phyloP scores from a whole-genome alignment of 2,888 invertebrate species.

The Volucella inanis region DNA sequence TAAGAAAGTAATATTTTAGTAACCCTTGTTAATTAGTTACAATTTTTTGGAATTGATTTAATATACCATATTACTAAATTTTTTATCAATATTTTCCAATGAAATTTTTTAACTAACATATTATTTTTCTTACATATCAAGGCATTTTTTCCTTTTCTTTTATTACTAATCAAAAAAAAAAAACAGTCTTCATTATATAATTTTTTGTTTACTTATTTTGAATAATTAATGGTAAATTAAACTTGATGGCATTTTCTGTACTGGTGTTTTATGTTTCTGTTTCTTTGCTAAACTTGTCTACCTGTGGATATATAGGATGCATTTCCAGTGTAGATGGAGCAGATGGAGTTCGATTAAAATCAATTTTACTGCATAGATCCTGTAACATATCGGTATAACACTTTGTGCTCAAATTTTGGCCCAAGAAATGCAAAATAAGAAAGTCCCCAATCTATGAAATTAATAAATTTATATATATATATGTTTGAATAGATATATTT shows the following conservation, averaged over 20 bases:
- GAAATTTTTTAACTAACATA: conserved; percentile 7
- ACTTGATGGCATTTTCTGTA: conserved; percentile 14
- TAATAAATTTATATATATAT: conserved; percentile 25
- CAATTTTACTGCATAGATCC: conserved; percentile 84
- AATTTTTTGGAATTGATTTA: neutral
- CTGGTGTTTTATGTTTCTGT: conserved; percentile 88
- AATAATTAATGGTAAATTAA: conserved; percentile 29
- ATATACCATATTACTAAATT: conserved; percentile 7
- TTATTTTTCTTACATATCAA: conserved; percentile 25
- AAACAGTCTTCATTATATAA: conserved; percentile 57
- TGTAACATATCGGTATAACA: conserved; percentile 91
- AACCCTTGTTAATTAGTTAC: neutral
- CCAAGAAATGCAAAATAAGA: conserved; percentile 90
- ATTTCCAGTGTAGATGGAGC: conserved; percentile 94
- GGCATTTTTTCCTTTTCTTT: conserved; percentile 26
- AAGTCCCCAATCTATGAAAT: conserved; percentile 91
- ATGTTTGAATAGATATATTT: neutral
- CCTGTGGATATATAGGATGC: conserved; percentile 92
- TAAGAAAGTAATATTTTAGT: neutral
- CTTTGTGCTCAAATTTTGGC: conserved; percentile 93
- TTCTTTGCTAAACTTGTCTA: conserved; percentile 91
- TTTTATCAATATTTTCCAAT: neutral
- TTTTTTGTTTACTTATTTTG: conserved; percentile 42
- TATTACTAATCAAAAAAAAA: conserved; percentile 46
- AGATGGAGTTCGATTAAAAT: conserved; percentile 90